A percentile compares a stretch with the other conserved stretches of the same genome.
These are phyloP conservation scores for Leptodactylus fuscus DNA, from an alignment of 2,113 vertebrate species.

Conservation along the genomic window DNA sequence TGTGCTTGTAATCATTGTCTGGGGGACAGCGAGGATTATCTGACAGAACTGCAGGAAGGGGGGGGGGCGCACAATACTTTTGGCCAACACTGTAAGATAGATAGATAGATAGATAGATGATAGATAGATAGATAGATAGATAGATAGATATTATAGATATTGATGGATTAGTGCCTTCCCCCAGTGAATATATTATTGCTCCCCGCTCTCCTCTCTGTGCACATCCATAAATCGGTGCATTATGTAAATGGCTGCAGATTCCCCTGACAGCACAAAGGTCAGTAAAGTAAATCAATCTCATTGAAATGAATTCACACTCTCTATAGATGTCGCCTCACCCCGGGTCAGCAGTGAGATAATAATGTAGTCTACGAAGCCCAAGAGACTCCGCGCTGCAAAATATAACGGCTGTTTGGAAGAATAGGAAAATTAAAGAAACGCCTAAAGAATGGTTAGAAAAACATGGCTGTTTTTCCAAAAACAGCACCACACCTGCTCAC, in stretches of 20 bases:
- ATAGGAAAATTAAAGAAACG: not conserved
- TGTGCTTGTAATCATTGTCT: no score
- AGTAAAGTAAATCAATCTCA: slow-evolving; percentile 5
- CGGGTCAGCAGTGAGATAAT: not conserved
- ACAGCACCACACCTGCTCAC: no score
- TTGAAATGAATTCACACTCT: slow-evolving; percentile 9
- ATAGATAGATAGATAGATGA: not conserved
- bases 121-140: not conserved
- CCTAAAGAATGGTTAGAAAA: not conserved
- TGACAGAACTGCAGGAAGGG: no score
- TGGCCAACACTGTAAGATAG: no score
- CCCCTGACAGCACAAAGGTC: not conserved
- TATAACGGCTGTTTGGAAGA: not conserved
- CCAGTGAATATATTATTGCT: no score
- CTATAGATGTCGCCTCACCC: slow-evolving; percentile 6
- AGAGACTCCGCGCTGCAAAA: not conserved
- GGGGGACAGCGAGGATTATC: no score
- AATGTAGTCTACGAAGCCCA: not conserved
- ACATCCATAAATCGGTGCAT: not conserved
- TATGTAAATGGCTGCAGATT: not conserved
- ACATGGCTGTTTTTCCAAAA: no score
- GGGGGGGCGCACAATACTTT: no score
- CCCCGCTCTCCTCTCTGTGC: not conserved
- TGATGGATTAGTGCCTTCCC: no score
- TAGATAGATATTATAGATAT: not conserved